Conservation (phyloP, 2,797 vertebrate genomes). For the Taeniopygia guttata region DNA sequence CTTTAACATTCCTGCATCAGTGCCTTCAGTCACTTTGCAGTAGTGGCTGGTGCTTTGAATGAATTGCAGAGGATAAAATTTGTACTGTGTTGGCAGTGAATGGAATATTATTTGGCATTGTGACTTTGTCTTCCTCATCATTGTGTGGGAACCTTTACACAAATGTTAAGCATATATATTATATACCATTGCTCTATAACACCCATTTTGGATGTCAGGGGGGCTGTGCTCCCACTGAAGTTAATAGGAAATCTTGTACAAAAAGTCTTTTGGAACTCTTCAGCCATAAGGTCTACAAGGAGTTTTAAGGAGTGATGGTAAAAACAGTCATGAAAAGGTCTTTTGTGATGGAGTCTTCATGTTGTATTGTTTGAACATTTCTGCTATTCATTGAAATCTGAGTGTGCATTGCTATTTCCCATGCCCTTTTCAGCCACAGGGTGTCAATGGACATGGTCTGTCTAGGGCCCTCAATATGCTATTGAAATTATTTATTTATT, state of each 20-base stretch:
- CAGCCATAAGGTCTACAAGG: neutral
- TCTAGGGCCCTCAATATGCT: neutral
- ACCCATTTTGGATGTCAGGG: neutral
- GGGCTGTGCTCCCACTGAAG: neutral
- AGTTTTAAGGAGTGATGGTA: neutral
- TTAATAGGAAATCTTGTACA: neutral
- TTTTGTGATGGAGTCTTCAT: neutral
- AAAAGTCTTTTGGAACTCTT: neutral
- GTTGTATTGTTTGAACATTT: neutral
- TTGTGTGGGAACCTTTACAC: neutral
- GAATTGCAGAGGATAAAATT: neutral
- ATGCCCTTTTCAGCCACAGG: neutral
- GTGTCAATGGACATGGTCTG: neutral
- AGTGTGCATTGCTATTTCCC: neutral
- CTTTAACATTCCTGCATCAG: neutral
- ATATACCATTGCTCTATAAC: neutral
- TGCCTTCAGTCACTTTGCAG: neutral
- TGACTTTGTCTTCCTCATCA: neutral
- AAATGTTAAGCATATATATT: neutral
- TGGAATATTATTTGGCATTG: neutral
- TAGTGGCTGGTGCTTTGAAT: neutral
- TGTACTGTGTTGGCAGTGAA: neutral
- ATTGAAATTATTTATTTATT: neutral
- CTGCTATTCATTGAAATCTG: neutral
- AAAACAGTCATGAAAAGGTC: neutral